Evolutionary conservation across 2,113 vertebrate genomes (phyloP), one percentile per base, ranked within the genome.

Genomic region (Pluvialis apricaria): DNA sequence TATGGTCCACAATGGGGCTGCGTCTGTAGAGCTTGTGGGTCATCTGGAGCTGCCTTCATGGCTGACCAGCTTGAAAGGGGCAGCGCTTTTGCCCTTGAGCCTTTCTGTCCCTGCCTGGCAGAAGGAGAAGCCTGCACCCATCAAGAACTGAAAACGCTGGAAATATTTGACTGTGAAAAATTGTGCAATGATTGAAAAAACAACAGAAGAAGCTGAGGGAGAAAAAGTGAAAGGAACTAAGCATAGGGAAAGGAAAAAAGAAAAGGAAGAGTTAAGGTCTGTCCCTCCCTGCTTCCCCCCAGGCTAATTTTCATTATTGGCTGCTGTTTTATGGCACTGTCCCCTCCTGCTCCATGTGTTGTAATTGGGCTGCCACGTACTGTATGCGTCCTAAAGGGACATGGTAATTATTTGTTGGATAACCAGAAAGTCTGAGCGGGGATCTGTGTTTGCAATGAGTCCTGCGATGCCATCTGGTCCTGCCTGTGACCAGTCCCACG

Each of bases 271-370:
- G 75, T 84, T 79, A 84, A 89, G 10, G 19, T 61, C 19, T 83
- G 11, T 36, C 21, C 28, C 20, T 82, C 29, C 8, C 17, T 77
- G 11, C 42, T 24, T 45, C 24, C 38, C 40, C 31, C 12, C 25
- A 26, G 79, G 61, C 65, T 95, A 69, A 62, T 94, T 94, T 85
- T 91, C 60, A 24, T 92, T 94, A 89, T 44, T 92, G 57, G 62
- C 32, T 95, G 47, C 58, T 82, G 62, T 17, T 85, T 89, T 55
- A 85, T 58, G 42, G 66, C 73, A 76, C 62, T 2, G 5, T 77
- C 29, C 36, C 54, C 51, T 95, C 78, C 73, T 92, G 73, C 32
- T 91, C 70, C 73, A 40, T 72, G 52, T 72, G n/a, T 38, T 92
- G 62, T 89, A 89, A 87, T 62, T 91, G 83, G 54, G 28, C 86